Base-by-base conservation (phyloP, 2,888 invertebrate species). In the Amiota minor region DNA sequence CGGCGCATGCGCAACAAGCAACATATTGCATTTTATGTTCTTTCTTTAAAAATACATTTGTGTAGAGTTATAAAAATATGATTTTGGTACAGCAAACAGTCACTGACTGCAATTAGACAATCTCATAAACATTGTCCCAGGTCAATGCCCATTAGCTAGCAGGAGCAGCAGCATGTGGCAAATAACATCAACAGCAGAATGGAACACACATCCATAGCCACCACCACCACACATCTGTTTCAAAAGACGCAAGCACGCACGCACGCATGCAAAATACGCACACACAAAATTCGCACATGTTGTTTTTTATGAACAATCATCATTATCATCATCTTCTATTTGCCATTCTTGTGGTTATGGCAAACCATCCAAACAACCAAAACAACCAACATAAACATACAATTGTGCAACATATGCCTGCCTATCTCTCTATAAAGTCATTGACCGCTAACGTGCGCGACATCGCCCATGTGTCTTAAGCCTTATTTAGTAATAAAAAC, bases 281-380 rank as follows among this genome's bases (percentile, higher is more conserved):
- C 35, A n/a, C 62, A 62, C 35, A 68, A 68, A 14, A 78, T 72
- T 71, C 77, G 81, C 84, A 82, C 84, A 82, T 82, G 82, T 84
- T 78, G 76, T 47, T 50, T n/a, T 56, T 64, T 50, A 75, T 35
- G 35, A 35, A 8, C 35, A 6, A 35, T 2, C 35, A 35, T 23
- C 23, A 6, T 35, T 8, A 35, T 35, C 35, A 35, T 35, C 35
- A 35, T 56, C 16, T 68, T 53, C n/a, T 47, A 49, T 49, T 47
- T 46, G 47, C 47, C 47, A 65, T 47, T 47, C 16, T 65, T 65
- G 65, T 35, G 65, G 65, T 65, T 65, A 20, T 20, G 49, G 4
- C 35, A 35, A 6, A 35, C 35, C 35, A 35, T 35, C 6, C 35
- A 35, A 23, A 23, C 23, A 1, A 23, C 3, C 23, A 1, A 23